Evolutionary conservation across 2,888 invertebrate species (phyloP), one percentile per base, ranked within the genome.

Genomic region (Pristionchus arcanus): DNA sequence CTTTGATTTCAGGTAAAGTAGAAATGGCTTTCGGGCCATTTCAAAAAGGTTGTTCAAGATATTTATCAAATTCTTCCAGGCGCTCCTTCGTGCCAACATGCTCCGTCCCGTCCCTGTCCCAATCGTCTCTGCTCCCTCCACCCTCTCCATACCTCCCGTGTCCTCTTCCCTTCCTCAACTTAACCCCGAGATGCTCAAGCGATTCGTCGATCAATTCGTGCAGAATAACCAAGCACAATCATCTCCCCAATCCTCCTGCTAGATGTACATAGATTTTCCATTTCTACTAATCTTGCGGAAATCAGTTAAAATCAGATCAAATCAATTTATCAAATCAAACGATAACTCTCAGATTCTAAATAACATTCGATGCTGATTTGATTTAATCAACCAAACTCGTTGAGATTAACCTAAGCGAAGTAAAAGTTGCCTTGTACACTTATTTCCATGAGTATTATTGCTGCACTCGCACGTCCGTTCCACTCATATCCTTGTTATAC

Each of bases 141-240:
- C 66, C 42, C 5, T 87, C 9, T 42, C 66, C 28, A 16, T 31
- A 0, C 42, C 42, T 31, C 25, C 84, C 84, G 25, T 49, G 13
- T 21, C 37, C 37, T 11, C 74, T 7, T 7, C 74, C 31, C 37
- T 25, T 25, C 77, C 77, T 34, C 25, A 34, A 15, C 53, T 85
- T 9, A 59, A n/a, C n/a, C 66, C 87, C 49, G 87, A 87, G 7
- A 55, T 66, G 66, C 42, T 87, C 42, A 87, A 87, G 31, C 66
- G 87, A 87, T 68, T 87, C 66, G 66, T 87, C 68, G 87, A 87
- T 13, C 87, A 87, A 25, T 49, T 87, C 28, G 87, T 87, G 42
- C 66, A 87, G 68, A 87, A 87, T 13, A 68, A 42, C 19, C 87
- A 34, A 31, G 25, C 84, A 19, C 28, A 25, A 9, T 5, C 28